Conservation (phyloP, 2,797 vertebrate genomes). For the Lithobates sylvaticus region DNA sequence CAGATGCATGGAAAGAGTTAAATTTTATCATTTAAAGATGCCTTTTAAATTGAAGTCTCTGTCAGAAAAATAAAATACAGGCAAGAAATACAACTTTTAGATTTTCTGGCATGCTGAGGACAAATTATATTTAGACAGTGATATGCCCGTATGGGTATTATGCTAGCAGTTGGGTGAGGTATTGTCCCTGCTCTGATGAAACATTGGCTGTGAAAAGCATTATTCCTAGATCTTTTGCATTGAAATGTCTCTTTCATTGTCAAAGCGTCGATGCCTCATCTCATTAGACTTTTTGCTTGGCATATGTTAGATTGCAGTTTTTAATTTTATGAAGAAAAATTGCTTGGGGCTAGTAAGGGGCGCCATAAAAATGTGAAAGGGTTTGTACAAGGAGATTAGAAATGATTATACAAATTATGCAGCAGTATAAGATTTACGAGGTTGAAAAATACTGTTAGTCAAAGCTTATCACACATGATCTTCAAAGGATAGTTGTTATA, state of each 20-base stretch:
- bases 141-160: neutral
- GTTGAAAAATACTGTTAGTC: slow-evolving; percentile 31
- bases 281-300: slow-evolving; percentile 53
- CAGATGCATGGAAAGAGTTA: neutral
- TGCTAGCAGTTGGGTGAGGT: neutral
- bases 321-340: slow-evolving; percentile 60
- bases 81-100: neutral
- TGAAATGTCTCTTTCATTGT: slow-evolving; percentile 26
- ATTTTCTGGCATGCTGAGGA: neutral
- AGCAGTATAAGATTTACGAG: slow-evolving; percentile 40
- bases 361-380: slow-evolving; percentile 44
- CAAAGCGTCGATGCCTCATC: slow-evolving; percentile 40
- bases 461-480: slow-evolving; percentile 17
- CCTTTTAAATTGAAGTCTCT: too few relatives aligned
- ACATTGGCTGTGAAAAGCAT: neutral
- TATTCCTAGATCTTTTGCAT: slow-evolving; percentile 10
- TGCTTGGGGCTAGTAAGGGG: slow-evolving; percentile 36
- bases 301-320: slow-evolving; percentile 56
- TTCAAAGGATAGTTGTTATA: neutral
- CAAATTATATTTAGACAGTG: neutral
- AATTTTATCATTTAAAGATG: neutral
- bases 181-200: neutral
- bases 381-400: slow-evolving; percentile 33
- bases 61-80: neutral
- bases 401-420: slow-evolving; percentile 41